Evolutionary conservation across 2,797 vertebrate species (phyloP).

Genomic region (Dendrocincla tyrannina): DNA sequence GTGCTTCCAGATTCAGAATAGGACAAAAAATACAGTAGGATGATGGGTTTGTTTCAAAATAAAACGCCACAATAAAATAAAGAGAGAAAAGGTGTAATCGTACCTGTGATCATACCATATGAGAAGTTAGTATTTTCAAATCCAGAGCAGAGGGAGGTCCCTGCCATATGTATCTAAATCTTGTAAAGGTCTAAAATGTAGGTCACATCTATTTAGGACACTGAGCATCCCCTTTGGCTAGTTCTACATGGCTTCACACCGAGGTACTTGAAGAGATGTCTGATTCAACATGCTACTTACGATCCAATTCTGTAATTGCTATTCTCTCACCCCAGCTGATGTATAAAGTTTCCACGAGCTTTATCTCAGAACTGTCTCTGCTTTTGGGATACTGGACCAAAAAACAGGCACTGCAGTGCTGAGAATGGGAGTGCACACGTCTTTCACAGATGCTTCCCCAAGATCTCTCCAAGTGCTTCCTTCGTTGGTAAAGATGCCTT

Average conservation of each 20-base stretch:
- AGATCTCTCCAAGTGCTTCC: neutral
- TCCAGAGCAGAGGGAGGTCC: slow-evolving; percentile 29
- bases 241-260: slow-evolving; percentile 15
- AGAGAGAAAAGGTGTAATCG: neutral
- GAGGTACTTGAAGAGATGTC: neutral
- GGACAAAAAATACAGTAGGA: neutral
- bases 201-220: slow-evolving; percentile 64
- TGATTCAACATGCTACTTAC: neutral
- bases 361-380: neutral
- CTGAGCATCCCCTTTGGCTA: slow-evolving; percentile 41
- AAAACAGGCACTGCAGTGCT: neutral
- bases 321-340: neutral
- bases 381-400: neutral
- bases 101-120: neutral
- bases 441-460: neutral
- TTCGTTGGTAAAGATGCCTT: neutral
- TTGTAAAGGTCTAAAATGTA: slow-evolving; percentile 57
- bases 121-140: neutral
- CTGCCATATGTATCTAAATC: slow-evolving; percentile 31
- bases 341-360: neutral
- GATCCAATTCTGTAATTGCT: neutral
- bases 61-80: neutral
- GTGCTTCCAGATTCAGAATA: neutral
- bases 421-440: rapidly evolving
- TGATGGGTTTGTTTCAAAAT: neutral